These are phyloP conservation scores for Xiphorhynchus erythropygius DNA, from an alignment of 2,797 vertebrate genomes.

Conservation along the genomic window DNA sequence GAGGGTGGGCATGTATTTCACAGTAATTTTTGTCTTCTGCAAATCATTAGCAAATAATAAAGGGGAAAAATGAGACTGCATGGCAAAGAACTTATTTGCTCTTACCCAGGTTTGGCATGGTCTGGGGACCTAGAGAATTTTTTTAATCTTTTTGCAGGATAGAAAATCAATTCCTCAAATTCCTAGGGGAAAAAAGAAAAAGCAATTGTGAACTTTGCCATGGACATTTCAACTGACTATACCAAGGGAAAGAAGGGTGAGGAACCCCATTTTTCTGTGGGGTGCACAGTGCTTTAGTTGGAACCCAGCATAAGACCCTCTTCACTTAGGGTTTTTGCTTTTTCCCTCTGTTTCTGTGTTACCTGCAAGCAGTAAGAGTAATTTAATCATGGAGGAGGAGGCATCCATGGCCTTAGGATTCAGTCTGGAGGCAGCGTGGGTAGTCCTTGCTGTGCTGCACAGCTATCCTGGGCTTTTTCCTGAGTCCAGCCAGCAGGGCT, in stretches of 20 bases:
- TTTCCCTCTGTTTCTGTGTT: neutral
- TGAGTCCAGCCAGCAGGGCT: neutral
- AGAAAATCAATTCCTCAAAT: neutral
- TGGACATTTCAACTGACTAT: neutral
- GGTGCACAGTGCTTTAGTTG: neutral
- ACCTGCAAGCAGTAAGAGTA: neutral
- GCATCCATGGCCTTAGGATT: neutral
- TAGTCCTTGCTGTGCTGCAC: neutral
- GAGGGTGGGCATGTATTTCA: neutral
- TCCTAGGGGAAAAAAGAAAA: neutral
- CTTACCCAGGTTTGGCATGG: neutral
- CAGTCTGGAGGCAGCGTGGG: neutral
- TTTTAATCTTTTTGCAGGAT: neutral
- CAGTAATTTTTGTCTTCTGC: neutral
- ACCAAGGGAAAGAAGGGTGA: neutral
- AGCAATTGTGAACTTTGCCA: neutral
- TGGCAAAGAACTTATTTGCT: neutral
- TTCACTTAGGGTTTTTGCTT: neutral
- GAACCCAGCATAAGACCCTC: neutral
- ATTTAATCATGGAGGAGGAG: neutral
- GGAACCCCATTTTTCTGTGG: neutral
- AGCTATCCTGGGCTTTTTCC: neutral
- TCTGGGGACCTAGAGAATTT: neutral
- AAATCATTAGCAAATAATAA: neutral
- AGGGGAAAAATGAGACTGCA: neutral